Evolutionary conservation across 1,140 invertebrate species (phyloP).

Genomic region (Drosophila truncata): DNA sequence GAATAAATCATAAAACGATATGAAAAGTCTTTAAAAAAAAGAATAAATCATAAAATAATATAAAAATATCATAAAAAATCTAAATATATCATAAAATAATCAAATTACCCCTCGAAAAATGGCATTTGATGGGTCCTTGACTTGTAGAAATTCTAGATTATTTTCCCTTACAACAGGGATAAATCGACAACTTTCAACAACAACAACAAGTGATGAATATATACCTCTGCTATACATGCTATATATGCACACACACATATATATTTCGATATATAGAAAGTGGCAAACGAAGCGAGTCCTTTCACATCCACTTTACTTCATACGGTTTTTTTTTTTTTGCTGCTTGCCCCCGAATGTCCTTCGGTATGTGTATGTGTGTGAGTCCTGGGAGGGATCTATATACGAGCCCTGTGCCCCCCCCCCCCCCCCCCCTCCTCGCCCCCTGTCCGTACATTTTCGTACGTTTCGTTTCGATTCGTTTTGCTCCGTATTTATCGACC

Average conservation of each 20-base stretch:
- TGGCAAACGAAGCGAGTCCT: conserved; percentile 49
- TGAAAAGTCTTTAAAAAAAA: background rate
- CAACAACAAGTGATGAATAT: conserved; percentile 48
- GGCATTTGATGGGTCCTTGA: background rate
- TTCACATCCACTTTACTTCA: conserved; percentile 35
- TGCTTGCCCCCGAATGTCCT: conserved; percentile 53
- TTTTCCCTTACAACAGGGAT: conserved; percentile 8
- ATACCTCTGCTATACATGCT: background rate
- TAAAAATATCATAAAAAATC: too few relatives aligned
- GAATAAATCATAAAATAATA: background rate
- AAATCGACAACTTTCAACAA: conserved; percentile 15
- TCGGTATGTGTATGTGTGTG: conserved; percentile 39
- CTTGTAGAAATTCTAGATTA: background rate
- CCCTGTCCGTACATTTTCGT: conserved; percentile 49
- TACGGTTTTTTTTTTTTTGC: conserved; percentile 9
- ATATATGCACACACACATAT: background rate
- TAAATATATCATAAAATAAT: background rate
- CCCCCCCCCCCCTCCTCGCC: conserved; percentile 9
- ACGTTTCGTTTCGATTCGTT: conserved; percentile 83
- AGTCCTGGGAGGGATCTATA: conserved; percentile 44
- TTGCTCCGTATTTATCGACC: conserved; percentile 84
- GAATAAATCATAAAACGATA: background rate
- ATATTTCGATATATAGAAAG: conserved; percentile 7
- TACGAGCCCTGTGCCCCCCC: conserved; percentile 34
- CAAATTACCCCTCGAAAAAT: background rate